Conservation (phyloP, 2,113 vertebrate species). For the Eira barbara region DNA sequence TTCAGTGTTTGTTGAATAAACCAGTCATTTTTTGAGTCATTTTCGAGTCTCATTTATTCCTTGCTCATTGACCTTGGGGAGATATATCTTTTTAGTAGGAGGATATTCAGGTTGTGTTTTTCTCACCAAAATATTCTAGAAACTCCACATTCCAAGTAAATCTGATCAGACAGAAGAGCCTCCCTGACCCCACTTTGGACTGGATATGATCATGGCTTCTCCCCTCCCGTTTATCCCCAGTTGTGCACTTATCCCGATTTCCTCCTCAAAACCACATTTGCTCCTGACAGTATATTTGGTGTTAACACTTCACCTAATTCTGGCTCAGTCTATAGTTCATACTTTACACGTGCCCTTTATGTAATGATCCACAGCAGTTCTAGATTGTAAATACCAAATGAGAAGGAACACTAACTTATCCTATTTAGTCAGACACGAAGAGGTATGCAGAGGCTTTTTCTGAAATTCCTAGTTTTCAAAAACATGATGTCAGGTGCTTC, state of each 20-base stretch:
- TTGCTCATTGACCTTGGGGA: neutral
- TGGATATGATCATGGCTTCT: neutral
- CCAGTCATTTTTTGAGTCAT: neutral
- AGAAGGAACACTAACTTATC: neutral
- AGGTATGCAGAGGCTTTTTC: neutral
- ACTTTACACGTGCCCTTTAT: neutral
- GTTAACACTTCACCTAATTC: neutral
- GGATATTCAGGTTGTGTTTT: neutral
- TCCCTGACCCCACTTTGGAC: neutral
- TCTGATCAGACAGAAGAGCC: neutral
- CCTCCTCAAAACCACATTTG: neutral
- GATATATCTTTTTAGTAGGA: neutral
- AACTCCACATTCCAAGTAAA: neutral
- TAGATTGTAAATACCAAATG: neutral
- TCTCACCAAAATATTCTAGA: neutral
- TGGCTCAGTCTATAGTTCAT: neutral
- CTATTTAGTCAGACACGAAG: neutral
- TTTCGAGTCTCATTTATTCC: neutral
- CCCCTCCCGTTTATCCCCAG: neutral
- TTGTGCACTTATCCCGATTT: neutral
- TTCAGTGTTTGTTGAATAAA: conserved; percentile 8
- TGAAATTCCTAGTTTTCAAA: conserved; percentile 7
- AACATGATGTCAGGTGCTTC: neutral
- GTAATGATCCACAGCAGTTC: neutral
- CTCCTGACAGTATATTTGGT: neutral